phyloP scores from a whole-genome alignment of 2,888 invertebrate genomes.

The Cephonodes hylas region DNA sequence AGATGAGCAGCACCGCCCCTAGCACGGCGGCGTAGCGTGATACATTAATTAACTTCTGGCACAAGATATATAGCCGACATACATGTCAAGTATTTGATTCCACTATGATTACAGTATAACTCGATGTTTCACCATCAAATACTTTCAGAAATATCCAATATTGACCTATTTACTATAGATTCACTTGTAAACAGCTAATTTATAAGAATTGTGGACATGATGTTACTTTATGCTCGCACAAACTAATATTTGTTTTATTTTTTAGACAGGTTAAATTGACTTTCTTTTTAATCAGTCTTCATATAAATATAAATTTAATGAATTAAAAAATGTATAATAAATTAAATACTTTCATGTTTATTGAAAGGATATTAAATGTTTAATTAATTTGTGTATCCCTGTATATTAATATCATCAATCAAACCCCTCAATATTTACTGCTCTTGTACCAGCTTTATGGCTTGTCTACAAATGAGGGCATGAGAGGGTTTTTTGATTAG shows the following conservation, averaged over 20 bases:
- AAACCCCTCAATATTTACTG: neutral
- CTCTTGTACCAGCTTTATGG: neutral
- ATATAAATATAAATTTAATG: no score
- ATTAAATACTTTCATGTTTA: no score
- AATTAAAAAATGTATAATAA: no score
- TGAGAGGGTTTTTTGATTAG: neutral
- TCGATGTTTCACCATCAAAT: neutral
- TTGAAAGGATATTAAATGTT: no score
- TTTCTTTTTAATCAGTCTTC: no score
- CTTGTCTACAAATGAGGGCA: neutral
- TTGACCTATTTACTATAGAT: neutral
- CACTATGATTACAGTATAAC: neutral
- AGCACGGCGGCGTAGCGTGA: conserved; percentile 33
- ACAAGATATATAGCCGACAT: conserved; percentile 19
- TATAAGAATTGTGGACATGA: no score
- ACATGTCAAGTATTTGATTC: conserved; percentile 11
- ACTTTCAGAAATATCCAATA: neutral
- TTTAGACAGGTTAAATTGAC: no score
- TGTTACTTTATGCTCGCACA: no score
- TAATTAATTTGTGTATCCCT: neutral
- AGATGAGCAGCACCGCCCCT: conserved; percentile 30
- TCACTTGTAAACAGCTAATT: no score
- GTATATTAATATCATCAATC: neutral
- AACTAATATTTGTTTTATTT: no score
- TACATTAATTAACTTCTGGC: conserved; percentile 30